These are phyloP conservation scores for Mallotus villosus DNA, from an alignment of 2,797 vertebrate genomes.

Conservation along the genomic window DNA sequence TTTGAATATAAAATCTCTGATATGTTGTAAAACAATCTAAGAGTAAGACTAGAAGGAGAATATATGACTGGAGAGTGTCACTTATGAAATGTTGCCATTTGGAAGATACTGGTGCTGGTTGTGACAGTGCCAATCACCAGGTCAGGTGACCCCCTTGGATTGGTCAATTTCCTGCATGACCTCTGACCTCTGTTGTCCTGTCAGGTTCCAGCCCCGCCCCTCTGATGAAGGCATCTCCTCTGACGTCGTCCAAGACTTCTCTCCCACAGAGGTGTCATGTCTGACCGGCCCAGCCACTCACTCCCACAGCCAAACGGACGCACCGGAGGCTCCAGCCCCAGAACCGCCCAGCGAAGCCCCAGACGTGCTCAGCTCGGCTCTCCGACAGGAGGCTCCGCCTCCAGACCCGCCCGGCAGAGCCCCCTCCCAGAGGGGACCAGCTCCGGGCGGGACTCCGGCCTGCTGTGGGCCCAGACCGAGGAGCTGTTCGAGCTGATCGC, in stretches of 20 bases:
- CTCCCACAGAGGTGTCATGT: slow-evolving; percentile 81
- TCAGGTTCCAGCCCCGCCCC: slow-evolving; percentile 59
- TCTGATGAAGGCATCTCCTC: slow-evolving; percentile 81
- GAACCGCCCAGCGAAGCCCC: neutral
- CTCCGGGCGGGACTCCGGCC: slow-evolving; percentile 18
- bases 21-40: neutral
- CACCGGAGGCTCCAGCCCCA: neutral
- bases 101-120: too few relatives aligned
- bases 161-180: neutral
- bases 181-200: neutral
- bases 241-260: slow-evolving; percentile 73
- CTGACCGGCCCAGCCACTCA: slow-evolving; percentile 81
- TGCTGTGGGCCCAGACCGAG: slow-evolving; percentile 78
- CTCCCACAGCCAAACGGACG: slow-evolving; percentile 61
- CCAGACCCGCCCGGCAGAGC: slow-evolving; percentile 43
- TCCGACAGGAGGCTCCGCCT: neutral
- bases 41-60: neutral
- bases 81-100: too few relatives aligned
- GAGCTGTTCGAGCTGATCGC: slow-evolving; percentile 89
- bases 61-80: neutral
- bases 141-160: neutral
- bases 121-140: neutral
- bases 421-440: slow-evolving; percentile 36
- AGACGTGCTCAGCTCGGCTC: neutral
- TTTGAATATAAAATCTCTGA: neutral